Base-by-base conservation (phyloP, 2,888 invertebrate genomes). In the Hirtodrosophila alboralis region DNA sequence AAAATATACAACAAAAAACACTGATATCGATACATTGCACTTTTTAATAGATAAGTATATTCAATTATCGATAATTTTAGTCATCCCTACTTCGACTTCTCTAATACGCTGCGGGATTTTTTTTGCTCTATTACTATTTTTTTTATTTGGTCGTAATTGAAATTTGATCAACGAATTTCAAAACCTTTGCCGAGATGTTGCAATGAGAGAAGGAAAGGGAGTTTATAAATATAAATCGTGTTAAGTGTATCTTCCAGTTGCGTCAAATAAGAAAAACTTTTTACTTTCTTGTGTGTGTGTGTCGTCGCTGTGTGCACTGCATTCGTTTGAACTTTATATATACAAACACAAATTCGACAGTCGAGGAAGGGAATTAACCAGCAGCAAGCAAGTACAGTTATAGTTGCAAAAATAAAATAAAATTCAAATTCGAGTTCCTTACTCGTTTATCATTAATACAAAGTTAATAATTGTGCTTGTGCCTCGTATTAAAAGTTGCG, bases 101-200 rank as follows among this genome's bases (percentile, higher is more conserved):
- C 59, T 48, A 65, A 49, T 61, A 52, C 53, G 62, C 74, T 75
- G 58, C 58, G 67, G 45, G 57, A 56, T 57, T 74, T 58, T 59
- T 62, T 72, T 66, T 78, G 37, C 51, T 53, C 43, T 58, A 44
- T 51, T 72, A 53, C 58, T 65, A 65, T 53, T 60, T 80, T 64
- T 71, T 75, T 41, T 69, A 71, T 69, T 23, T 23, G 18, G 48
- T 69, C 41, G 60, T 57, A 59, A 69, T 53, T 70, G 74, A 62
- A 81, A 70, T 63, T 54, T 76, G 70, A 65, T 72, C 40, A 37
- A 64, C 44, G 16, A 36, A 34, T 40, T 52, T 13, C 12, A 37
- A 45, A 69, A 60, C n/a, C 12, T 34, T 13, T 13, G n/a, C 21
- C 16, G 10, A 31, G 34, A 21, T 12, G 12, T 10, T 36, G 30